Conservation (phyloP, 2,113 vertebrate genomes). For the Prolemur simus region DNA sequence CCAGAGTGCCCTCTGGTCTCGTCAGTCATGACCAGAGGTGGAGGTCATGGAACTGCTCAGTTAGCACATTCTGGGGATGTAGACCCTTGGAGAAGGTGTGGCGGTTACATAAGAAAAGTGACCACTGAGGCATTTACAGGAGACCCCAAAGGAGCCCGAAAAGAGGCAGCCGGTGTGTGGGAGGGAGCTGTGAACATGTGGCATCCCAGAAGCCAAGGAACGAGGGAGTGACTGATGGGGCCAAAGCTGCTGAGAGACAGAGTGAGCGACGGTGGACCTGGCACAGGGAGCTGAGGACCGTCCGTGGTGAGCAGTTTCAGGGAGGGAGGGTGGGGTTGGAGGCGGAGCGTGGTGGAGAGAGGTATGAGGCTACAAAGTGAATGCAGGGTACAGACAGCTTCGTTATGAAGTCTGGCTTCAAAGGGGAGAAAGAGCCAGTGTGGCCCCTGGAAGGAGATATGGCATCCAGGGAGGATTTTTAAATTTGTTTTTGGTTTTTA, state of each 20-base stretch:
- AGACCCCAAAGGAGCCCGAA: not conserved
- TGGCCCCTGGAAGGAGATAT: not conserved
- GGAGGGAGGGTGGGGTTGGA: not conserved
- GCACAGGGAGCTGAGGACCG: not conserved
- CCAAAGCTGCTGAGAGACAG: not conserved
- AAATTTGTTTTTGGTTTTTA: not conserved
- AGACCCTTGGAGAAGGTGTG: not conserved
- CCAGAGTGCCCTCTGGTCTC: not conserved
- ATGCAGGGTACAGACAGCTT: not conserved
- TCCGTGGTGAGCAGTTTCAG: not conserved
- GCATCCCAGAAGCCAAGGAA: not conserved
- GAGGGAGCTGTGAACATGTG: fast-evolving
- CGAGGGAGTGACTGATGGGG: not conserved
- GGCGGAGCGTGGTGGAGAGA: not conserved
- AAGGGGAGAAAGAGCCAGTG: not conserved
- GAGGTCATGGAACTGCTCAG: not conserved
- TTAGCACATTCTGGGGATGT: not conserved
- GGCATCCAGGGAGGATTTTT: not conserved
- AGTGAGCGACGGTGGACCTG: not conserved
- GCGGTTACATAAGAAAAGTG: not conserved
- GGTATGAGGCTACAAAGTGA: not conserved
- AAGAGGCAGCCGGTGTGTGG: not conserved
- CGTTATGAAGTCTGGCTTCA: not conserved
- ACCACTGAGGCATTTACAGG: not conserved
- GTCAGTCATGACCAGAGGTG: not conserved